These are phyloP conservation scores for Rhea pennata DNA, from an alignment of 2,113 vertebrate species.

Conservation along the genomic window DNA sequence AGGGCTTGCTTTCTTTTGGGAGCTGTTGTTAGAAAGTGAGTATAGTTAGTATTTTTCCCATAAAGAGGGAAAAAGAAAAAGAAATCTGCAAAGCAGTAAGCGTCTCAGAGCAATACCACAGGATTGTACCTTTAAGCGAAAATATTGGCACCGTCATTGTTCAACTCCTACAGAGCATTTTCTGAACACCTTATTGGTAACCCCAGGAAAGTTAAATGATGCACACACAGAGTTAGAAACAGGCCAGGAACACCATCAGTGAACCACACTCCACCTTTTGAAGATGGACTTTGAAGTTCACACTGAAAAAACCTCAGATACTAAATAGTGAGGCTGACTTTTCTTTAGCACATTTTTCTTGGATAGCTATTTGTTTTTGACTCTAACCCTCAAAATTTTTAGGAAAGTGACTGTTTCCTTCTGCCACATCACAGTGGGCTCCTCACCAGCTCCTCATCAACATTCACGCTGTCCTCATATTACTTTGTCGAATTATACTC, in stretches of 20 bases:
- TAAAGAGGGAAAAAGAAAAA: not conserved
- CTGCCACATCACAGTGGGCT: rapidly evolving
- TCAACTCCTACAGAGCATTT: not conserved
- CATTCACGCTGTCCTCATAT: not conserved
- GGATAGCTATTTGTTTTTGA: not conserved
- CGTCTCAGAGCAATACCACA: not conserved
- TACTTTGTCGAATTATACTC: not conserved
- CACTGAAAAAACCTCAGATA: not conserved
- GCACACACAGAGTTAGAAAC: not conserved
- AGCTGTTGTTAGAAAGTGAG: not conserved
- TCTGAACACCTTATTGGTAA: not conserved
- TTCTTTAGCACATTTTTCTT: not conserved
- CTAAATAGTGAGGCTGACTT: not conserved
- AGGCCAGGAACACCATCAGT: not conserved
- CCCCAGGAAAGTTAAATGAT: not conserved
- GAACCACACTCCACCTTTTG: not conserved
- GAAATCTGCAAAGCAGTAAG: not conserved
- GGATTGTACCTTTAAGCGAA: not conserved
- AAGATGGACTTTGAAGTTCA: not conserved
- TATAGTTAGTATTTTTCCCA: no score
- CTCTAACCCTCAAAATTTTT: not conserved
- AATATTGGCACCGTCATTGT: not conserved
- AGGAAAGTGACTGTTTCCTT: not conserved
- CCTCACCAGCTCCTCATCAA: not conserved
- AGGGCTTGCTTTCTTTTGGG: not conserved